Evolutionary conservation across 2,888 invertebrate species (phyloP).

Genomic region (Microctonus brassicae): DNA sequence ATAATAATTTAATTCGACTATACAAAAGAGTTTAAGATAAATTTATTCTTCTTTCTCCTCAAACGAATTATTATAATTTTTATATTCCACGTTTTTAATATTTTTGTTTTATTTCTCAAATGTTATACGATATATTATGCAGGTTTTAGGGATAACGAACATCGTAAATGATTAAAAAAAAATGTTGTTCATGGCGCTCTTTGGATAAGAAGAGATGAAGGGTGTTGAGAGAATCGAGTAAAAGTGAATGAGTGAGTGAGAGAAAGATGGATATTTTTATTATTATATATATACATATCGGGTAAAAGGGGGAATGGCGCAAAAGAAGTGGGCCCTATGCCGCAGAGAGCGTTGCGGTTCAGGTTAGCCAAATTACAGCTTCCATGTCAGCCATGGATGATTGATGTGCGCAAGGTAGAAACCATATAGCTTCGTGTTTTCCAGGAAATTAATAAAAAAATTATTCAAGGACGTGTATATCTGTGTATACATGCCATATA

Average conservation of each 20-base stretch:
- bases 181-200: constrained; percentile 35
- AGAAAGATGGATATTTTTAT: background rate
- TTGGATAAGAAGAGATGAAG: constrained; percentile 25
- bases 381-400: constrained; percentile 66
- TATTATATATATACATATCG: background rate
- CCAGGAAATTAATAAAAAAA: constrained; percentile 62
- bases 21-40: no score
- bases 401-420: constrained; percentile 60
- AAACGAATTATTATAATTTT: no score
- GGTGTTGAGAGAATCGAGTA: background rate
- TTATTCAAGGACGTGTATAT: background rate
- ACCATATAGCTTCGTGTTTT: constrained; percentile 53
- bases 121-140: constrained; percentile 42
- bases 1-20: no score
- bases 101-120: background rate
- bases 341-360: constrained; percentile 23
- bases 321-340: constrained; percentile 21
- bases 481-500: background rate
- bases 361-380: constrained; percentile 69
- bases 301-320: constrained; percentile 2
- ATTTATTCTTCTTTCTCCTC: no score
- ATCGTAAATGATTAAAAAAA: constrained; percentile 57
- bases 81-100: background rate
- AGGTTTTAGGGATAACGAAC: constrained; percentile 45
- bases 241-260: background rate